Percentiles rank a stretch among this genome's conserved stretches.
Conservation (phyloP, 2,888 invertebrate genomes). For the Drosophila neutralis region DNA sequence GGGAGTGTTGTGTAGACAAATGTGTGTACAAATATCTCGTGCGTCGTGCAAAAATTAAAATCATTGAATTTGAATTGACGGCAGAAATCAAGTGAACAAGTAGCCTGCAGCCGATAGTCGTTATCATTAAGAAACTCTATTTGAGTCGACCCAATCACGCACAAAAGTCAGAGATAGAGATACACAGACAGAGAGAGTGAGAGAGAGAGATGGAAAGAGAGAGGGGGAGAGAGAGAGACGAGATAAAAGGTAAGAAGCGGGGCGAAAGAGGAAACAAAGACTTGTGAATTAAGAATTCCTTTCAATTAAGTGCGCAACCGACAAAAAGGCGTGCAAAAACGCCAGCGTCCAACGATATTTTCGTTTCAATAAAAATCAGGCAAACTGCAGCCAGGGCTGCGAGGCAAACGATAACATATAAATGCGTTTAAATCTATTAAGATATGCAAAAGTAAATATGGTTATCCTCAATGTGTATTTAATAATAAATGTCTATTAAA, state of each 20-base stretch:
- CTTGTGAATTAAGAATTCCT: conserved; percentile 75
- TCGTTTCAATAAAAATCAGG: conserved; percentile 76
- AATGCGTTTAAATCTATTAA: neutral
- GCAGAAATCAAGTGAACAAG: conserved; percentile 34
- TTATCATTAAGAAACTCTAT: conserved; percentile 56
- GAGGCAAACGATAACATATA: neutral
- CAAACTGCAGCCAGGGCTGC: conserved; percentile 40
- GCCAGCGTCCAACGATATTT: conserved; percentile 64
- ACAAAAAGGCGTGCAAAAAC: conserved; percentile 60
- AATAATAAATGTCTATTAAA: neutral
- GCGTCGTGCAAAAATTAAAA: conserved; percentile 25
- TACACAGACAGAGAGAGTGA: neutral
- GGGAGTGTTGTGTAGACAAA: conserved; percentile 11
- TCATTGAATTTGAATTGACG: conserved; percentile 28
- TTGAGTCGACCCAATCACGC: conserved; percentile 70
- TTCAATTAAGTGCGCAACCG: conserved; percentile 74
- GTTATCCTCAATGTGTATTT: too few relatives aligned
- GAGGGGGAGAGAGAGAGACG: neutral
- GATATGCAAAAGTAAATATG: neutral
- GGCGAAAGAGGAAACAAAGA: conserved; percentile 5
- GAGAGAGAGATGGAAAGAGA: neutral
- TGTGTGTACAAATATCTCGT: conserved; percentile 23
- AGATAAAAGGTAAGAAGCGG: neutral
- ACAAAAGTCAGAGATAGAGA: conserved; percentile 37
- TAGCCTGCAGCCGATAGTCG: conserved; percentile 43